Percentiles rank a stretch among this genome's conserved stretches.
Conservation (phyloP, 1,140 invertebrate genomes). For the Aradophagus sp. region DNA sequence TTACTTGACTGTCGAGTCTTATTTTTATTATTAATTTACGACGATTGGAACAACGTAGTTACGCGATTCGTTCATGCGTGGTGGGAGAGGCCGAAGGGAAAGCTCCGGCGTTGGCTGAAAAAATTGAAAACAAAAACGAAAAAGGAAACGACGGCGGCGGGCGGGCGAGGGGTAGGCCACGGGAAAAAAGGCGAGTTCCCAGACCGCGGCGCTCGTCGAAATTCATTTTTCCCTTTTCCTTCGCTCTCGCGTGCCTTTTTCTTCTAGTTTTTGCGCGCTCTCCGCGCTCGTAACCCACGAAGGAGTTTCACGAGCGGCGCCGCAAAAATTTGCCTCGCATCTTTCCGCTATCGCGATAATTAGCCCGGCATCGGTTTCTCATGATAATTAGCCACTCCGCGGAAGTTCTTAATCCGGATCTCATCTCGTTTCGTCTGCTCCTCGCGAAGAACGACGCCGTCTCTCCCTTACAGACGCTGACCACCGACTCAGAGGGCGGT, state of each 20-base stretch:
- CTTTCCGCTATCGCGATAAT: constrained; percentile 54
- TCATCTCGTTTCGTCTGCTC: constrained; percentile 42
- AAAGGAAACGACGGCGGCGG: too few relatives aligned
- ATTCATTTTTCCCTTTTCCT: constrained; percentile 45
- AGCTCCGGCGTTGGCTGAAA: constrained; percentile 46
- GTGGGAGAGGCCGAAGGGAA: constrained; percentile 58
- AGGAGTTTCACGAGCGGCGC: constrained; percentile 54
- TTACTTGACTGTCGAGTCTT: constrained; percentile 51
- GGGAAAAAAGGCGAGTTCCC: too few relatives aligned
- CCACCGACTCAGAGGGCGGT: constrained; percentile 52
- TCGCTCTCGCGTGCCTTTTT: constrained; percentile 47
- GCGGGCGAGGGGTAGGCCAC: too few relatives aligned
- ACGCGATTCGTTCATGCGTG: constrained; percentile 57
- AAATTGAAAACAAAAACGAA: constrained; percentile 29
- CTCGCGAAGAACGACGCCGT: constrained; percentile 49
- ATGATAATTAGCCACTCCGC: constrained; percentile 60
- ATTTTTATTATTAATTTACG: constrained; percentile 58
- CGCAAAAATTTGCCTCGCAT: constrained; percentile 56
- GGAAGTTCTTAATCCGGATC: constrained; percentile 57
- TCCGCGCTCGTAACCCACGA: constrained; percentile 46
- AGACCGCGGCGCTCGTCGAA: constrained; percentile 55
- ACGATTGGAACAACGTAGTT: constrained; percentile 59
- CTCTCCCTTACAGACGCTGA: constrained; percentile 41
- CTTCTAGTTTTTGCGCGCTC: constrained; percentile 48
- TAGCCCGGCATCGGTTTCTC: constrained; percentile 58